Evolutionary conservation across 2,888 invertebrate genomes (phyloP).

Genomic region (Aporophyla lueneburgensis): DNA sequence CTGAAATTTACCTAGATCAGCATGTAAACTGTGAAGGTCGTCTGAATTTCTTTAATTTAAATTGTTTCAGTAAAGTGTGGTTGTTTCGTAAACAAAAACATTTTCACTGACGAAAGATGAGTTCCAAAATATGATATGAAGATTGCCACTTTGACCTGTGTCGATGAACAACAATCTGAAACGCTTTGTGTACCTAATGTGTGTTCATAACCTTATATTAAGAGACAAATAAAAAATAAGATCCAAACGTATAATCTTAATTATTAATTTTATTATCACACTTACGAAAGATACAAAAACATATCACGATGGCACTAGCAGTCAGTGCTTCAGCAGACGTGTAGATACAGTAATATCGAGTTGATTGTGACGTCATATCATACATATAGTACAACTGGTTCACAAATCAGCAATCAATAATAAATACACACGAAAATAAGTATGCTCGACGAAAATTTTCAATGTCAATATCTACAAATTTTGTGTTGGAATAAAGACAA

Average conservation of each 20-base stretch:
- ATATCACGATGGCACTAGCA: slow-evolving; percentile 90
- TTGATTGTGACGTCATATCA: slow-evolving; percentile 64
- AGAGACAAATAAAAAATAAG: slow-evolving; percentile 69
- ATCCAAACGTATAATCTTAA: slow-evolving; percentile 78
- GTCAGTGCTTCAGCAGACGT: slow-evolving; percentile 88
- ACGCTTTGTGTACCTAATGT: neutral
- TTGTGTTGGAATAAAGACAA: slow-evolving; percentile 26
- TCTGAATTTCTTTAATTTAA: neutral
- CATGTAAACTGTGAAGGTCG: neutral
- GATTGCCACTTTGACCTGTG: slow-evolving; percentile 8
- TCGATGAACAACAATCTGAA: neutral
- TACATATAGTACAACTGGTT: slow-evolving; percentile 35
- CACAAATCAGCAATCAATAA: slow-evolving; percentile 64
- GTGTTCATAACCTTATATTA: neutral
- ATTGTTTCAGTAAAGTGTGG: neutral
- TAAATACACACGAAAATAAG: slow-evolving; percentile 73
- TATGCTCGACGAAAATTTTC: slow-evolving; percentile 54
- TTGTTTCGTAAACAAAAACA: neutral
- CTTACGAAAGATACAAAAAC: slow-evolving; percentile 89
- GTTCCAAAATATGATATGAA: neutral
- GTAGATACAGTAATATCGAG: slow-evolving; percentile 68
- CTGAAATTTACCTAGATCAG: neutral
- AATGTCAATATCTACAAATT: slow-evolving; percentile 32
- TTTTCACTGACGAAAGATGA: neutral
- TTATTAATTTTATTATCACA: slow-evolving; percentile 89